These are phyloP conservation scores for Halocynthia aurantium DNA, from an alignment of 23 tunicate genomes.

Conservation along the genomic window DNA sequence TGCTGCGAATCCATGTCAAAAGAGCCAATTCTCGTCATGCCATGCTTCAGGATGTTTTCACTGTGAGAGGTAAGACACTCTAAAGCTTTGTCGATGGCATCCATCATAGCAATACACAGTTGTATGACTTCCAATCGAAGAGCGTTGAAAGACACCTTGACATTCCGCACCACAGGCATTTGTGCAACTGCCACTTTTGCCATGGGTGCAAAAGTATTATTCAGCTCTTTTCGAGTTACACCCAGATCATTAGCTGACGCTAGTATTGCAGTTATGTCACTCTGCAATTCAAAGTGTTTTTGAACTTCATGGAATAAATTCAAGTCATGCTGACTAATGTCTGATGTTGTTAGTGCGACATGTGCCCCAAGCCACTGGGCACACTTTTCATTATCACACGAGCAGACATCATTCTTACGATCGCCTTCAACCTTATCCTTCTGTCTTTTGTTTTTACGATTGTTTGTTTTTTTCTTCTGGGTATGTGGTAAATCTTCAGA, in stretches of 20 bases:
- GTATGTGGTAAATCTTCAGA: neutral
- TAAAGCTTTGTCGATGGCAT: conserved; percentile 5
- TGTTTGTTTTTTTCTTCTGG: neutral
- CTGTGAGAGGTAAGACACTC: conserved; percentile 2
- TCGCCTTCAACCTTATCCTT: neutral
- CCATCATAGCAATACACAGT: neutral
- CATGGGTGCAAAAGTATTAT: neutral
- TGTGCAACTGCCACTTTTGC: conserved; percentile 17
- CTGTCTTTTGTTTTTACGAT: conserved; percentile 8
- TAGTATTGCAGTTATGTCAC: conserved; percentile 28
- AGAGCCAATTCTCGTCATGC: neutral
- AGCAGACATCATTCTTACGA: neutral
- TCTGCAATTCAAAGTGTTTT: neutral
- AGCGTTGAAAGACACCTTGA: conserved; percentile 2
- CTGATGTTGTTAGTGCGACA: no score
- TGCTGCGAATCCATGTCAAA: conserved; percentile 14
- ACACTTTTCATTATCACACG: neutral
- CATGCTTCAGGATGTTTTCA: conserved; percentile 11
- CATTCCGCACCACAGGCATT: conserved; percentile 13
- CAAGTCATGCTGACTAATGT: no score
- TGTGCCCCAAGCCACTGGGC: no score
- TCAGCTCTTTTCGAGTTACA: conserved; percentile 20
- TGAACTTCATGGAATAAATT: no score
- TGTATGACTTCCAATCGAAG: neutral
- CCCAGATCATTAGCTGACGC: conserved; percentile 24